These are phyloP conservation scores for Cancer borealis DNA, from an alignment of 2,888 invertebrate species.

Conservation along the genomic window DNA sequence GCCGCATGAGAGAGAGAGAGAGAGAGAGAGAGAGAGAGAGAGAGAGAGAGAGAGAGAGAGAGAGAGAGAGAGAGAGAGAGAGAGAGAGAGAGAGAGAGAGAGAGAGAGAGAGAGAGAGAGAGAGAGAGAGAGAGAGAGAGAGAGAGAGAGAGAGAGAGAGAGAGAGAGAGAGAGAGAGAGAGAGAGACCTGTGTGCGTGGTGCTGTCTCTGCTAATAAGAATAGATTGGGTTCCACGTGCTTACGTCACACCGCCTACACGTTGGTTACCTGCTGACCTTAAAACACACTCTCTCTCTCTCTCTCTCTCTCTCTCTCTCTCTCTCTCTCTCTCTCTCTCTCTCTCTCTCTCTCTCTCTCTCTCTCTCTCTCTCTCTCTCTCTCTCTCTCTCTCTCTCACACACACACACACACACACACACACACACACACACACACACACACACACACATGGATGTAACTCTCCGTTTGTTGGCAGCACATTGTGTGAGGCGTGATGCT, in stretches of 20 bases:
- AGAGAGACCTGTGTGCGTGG: no score
- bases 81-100: neutral
- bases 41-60: no score
- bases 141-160: neutral
- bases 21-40: no score
- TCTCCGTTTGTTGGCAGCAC: neutral
- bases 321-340: constrained; percentile 57
- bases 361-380: constrained; percentile 18
- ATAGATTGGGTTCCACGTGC: neutral
- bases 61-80: neutral
- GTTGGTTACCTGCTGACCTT: no score
- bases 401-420: neutral
- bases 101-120: constrained; percentile 2
- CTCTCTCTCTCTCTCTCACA: neutral
- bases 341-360: constrained; percentile 57
- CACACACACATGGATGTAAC: neutral
- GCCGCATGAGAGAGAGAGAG: no score
- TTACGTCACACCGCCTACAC: no score
- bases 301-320: constrained; percentile 57
- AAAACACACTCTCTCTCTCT: constrained; percentile 15
- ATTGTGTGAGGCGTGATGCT: neutral
- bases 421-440: neutral
- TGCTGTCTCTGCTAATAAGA: no score
- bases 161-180: neutral
- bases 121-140: constrained; percentile 11